Conservation (phyloP, 2,888 invertebrate species). For the Heliconius sara region DNA sequence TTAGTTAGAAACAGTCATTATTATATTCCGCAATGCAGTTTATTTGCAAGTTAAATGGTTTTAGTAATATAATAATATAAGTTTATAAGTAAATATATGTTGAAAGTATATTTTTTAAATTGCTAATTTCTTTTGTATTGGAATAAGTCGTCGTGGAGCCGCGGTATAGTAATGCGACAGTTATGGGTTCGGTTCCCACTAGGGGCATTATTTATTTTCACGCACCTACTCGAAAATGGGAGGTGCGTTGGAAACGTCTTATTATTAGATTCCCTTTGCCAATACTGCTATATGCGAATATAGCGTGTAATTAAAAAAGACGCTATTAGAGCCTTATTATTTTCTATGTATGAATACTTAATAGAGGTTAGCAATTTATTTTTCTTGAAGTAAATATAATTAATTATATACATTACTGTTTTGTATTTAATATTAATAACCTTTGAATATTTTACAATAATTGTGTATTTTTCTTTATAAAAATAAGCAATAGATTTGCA, state of each 20-base stretch:
- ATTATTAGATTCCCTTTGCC: background rate
- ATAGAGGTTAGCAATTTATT: background rate
- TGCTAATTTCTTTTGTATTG: background rate
- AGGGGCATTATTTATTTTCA: background rate
- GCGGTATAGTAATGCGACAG: background rate
- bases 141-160: background rate
- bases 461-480: background rate
- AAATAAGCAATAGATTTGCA: constrained; percentile 13
- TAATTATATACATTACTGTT: background rate
- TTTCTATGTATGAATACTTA: background rate
- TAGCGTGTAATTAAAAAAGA: background rate
- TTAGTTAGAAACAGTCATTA: constrained; percentile 23
- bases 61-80: background rate
- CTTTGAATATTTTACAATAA: background rate
- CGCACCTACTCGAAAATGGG: background rate
- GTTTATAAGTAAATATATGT: background rate
- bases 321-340: background rate
- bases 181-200: background rate
- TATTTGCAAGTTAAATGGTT: background rate
- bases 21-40: background rate
- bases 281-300: background rate
- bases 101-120: background rate
- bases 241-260: background rate
- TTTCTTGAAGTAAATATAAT: background rate
- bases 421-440: background rate